Base-by-base conservation (phyloP, 2,888 invertebrate species). In the Theretra japonica region DNA sequence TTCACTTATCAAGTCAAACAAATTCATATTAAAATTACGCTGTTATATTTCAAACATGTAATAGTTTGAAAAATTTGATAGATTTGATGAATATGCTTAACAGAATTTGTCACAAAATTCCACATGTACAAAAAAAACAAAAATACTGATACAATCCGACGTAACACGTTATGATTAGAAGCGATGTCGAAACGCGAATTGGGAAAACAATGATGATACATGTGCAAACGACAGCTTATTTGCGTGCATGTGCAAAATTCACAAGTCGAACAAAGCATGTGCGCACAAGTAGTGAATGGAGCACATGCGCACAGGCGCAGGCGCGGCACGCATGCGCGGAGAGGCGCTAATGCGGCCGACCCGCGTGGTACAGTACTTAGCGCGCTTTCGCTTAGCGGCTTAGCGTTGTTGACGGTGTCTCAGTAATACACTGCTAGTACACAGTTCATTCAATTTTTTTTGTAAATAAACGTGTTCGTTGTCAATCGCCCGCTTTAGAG, bases 321-420 rank as follows among this genome's bases (percentile, higher is more conserved):
- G 41, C 1, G 11, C 8, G 41, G 41, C 41, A 11, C 72, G 72
- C 65, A 75, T n/a, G 76, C 75, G 73, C 72, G 71, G 30, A 71
- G 70, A 59, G 21, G 58, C 72, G 82, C 81, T 83, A 83, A 83
- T 82, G 76, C 68, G 68, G 23, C 23, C 30, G 68, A 58, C 73
- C 70, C 70, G 70, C 70, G 70, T 48, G 41, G 17, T 23, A 23
- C 65, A 48, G 41, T 65, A 65, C 65, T 65, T 65, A 65, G 65
- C 48, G 65, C 41, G 65, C 85, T 80, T 78, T 77, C 83, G 77
- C 83, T 82, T 65, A 65, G 76, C 72, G 75, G 76, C 77, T 80
- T 77, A 79, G 77, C 75, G 77, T 75, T 76, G 79, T 79, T 79
- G 75, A 70, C 30, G 60, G 23, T 48, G 23, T 48, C 7, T 65